phyloP scores from a whole-genome alignment of 1,140 invertebrate species.

The Bicyclus anynana region DNA sequence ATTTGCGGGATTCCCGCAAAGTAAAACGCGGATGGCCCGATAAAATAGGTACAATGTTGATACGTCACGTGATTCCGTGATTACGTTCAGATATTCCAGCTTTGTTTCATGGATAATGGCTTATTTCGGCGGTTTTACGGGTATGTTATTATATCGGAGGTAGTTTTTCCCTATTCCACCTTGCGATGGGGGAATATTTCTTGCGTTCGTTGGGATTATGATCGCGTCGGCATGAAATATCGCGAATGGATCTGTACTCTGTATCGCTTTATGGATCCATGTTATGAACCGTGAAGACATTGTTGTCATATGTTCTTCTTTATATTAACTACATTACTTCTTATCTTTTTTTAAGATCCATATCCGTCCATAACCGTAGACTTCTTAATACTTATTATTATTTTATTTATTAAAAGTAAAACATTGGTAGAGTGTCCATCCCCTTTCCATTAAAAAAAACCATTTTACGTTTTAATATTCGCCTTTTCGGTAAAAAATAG shows the following conservation, averaged over 20 bases:
- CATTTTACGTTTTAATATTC: no score
- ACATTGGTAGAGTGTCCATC: no score
- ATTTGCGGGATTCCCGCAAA: constrained; percentile 48
- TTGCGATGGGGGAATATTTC: constrained; percentile 11
- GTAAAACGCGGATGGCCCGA: constrained; percentile 33
- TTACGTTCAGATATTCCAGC: constrained; percentile 25
- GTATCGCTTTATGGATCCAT: neutral
- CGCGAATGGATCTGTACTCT: neutral
- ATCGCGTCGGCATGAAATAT: constrained; percentile 10
- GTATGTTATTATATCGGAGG: constrained; percentile 12
- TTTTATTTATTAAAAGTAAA: no score
- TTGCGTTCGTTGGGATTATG: constrained; percentile 17
- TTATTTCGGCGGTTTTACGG: constrained; percentile 14
- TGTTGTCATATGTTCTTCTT: neutral
- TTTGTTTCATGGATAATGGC: constrained; percentile 23
- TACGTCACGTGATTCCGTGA: constrained; percentile 35
- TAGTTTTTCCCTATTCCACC: constrained; percentile 10
- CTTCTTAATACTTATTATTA: no score
- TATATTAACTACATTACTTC: neutral
- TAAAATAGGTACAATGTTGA: constrained; percentile 37
- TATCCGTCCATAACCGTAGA: no score
- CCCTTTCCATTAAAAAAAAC: no score
- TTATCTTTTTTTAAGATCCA: no score
- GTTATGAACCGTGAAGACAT: neutral
- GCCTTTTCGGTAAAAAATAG: neutral